Evolutionary conservation across 2,113 vertebrate genomes (phyloP), one percentile per base, ranked within the genome.

Genomic region (Alaudala cheleensis): DNA sequence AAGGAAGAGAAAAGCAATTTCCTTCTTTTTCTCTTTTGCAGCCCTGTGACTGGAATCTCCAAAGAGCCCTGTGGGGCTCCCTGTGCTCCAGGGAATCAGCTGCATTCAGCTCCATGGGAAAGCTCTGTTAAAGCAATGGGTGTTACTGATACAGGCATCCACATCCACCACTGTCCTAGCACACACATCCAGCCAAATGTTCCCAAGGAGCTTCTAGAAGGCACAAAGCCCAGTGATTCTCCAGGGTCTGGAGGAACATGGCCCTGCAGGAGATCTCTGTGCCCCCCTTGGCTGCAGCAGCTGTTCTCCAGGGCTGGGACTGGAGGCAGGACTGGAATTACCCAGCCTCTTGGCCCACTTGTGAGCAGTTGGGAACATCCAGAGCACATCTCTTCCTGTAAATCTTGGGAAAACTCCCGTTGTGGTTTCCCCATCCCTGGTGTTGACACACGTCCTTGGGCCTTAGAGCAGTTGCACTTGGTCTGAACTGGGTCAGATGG

Each of bases 1-100:
- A 80, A 80, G 74, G 58, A 94, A 73, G 33, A 86, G 67, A 92
- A 93, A 91, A 92, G 23, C 53, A 50, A 84, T 82, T 90, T 77
- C 74, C 39, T 87, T 58, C 45, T 85, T 85, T 31, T 89, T 78
- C 20, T 65, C 24, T 77, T n/a, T 51, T 62, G 47, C 61, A 67
- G 89, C 18, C 22, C 67, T 82, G 64, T 65, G 67, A 47, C 62
- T 69, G 62, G 65, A 76, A 56, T 49, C 61, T 91, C 23, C 62
- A 50, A 40, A 60, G 0, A 66, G 66, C 28, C 33, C 44, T 23
- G 4, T 3, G 25, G 60, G 67, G 58, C 74, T 51, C 47, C 44
- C 62, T 73, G 62, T 51, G 28, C 14, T 10, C 33, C 85, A 56
- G 65, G 89, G 94, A 62, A 62, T 57, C 84, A 34, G 49, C n/a